These are phyloP conservation scores for Zosterops borbonicus DNA, from an alignment of 2,113 vertebrate species.

Conservation along the genomic window DNA sequence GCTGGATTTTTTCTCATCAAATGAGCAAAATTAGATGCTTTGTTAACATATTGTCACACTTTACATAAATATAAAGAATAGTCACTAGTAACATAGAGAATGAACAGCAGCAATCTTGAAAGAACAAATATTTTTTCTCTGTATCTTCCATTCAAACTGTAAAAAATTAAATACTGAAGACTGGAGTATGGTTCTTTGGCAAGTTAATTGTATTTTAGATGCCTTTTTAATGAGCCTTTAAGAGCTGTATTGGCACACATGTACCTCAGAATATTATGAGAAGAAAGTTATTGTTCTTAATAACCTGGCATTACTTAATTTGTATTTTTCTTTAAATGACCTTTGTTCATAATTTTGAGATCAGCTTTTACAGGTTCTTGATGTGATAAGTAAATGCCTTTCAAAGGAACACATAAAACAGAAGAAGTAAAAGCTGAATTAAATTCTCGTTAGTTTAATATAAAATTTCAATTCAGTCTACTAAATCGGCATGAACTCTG, in stretches of 20 bases:
- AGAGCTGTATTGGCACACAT: background rate
- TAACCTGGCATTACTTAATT: background rate
- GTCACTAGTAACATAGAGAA: background rate
- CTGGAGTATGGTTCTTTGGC: background rate
- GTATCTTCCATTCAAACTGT: background rate
- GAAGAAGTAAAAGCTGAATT: slow-evolving; percentile 15
- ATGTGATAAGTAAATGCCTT: slow-evolving; percentile 27
- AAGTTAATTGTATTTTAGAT: background rate
- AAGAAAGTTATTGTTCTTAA: background rate
- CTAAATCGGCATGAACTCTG: background rate
- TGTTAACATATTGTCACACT: background rate
- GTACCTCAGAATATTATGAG: background rate
- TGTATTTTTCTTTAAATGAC: slow-evolving; percentile 1
- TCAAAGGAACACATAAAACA: slow-evolving; percentile 16
- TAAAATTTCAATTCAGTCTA: slow-evolving; percentile 10
- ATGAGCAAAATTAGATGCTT: background rate
- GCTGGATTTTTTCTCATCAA: background rate
- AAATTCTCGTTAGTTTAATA: slow-evolving; percentile 41
- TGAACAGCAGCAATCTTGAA: background rate
- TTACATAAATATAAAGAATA: background rate
- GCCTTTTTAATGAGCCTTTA: background rate
- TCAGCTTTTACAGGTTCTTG: slow-evolving; percentile 23
- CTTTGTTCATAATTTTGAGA: slow-evolving; percentile 3
- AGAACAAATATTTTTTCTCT: background rate
- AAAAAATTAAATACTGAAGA: background rate